Conservation (phyloP, 2,888 invertebrate genomes). For the Zhuqinia jingwanae region DNA sequence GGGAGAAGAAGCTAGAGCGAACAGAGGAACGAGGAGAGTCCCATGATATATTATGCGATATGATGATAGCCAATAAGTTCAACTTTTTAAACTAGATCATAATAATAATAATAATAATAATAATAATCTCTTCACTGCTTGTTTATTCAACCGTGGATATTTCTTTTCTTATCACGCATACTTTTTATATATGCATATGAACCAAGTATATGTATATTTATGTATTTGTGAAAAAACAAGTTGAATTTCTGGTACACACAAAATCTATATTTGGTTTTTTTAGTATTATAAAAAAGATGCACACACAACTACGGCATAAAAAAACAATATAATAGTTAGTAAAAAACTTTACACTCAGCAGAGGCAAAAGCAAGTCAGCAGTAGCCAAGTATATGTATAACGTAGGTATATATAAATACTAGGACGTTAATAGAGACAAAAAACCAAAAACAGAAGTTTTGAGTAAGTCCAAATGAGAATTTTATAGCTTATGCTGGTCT, state of each 20-base stretch:
- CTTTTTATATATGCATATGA: background rate
- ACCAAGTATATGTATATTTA: too few species aligned
- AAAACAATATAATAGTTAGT: too few species aligned
- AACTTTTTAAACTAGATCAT: conserved; percentile 54
- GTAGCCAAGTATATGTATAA: too few species aligned
- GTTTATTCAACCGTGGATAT: conserved; percentile 8
- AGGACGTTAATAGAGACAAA: conserved; percentile 24
- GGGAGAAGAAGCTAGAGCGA: too few species aligned
- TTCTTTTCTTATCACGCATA: background rate
- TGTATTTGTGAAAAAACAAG: background rate
- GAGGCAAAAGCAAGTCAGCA: too few species aligned
- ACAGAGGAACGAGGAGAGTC: too few species aligned
- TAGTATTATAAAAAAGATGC: background rate
- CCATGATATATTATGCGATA: conserved; percentile 55
- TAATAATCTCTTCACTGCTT: conserved; percentile 1
- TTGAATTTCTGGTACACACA: background rate
- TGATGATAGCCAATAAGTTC: conserved; percentile 63
- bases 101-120: too few species aligned
- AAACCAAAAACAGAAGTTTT: conserved; percentile 57
- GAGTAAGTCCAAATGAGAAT: conserved; percentile 57
- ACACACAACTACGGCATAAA: too few species aligned
- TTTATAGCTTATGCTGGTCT: conserved; percentile 65
- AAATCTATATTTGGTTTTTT: background rate
- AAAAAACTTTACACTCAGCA: too few species aligned
- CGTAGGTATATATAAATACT: too few species aligned